Evolutionary conservation across 2,797 vertebrate species (phyloP).

Genomic region (Picus viridis): DNA sequence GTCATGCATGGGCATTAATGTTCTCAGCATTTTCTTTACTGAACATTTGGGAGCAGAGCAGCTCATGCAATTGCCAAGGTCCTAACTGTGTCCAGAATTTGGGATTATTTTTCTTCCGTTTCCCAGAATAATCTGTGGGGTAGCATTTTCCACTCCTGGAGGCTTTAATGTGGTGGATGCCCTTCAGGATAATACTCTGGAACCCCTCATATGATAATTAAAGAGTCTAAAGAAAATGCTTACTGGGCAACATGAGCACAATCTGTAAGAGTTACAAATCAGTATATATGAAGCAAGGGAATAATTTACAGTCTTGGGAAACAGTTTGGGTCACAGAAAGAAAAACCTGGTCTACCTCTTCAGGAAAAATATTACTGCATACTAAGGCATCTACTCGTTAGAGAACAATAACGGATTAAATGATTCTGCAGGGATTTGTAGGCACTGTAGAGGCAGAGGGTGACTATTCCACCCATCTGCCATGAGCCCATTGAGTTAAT

Average conservation of each 20-base stretch:
- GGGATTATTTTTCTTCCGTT: conserved; percentile 41
- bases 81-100: conserved; percentile 31
- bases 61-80: neutral
- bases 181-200: neutral
- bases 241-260: neutral
- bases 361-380: neutral
- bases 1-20: neutral
- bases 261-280: neutral
- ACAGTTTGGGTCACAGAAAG: neutral
- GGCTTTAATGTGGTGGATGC: neutral
- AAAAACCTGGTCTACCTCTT: neutral
- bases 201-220: neutral
- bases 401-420: neutral
- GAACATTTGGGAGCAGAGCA: conserved; percentile 12
- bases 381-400: neutral
- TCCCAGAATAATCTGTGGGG: conserved; percentile 15
- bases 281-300: neutral
- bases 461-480: neutral
- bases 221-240: neutral
- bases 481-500: neutral
- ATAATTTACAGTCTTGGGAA: neutral
- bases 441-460: neutral
- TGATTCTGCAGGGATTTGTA: neutral
- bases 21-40: neutral
- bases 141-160: conserved; percentile 1